These are phyloP conservation scores for Urocynchramus pylzowi DNA, from an alignment of 2,113 vertebrate genomes.

Conservation along the genomic window DNA sequence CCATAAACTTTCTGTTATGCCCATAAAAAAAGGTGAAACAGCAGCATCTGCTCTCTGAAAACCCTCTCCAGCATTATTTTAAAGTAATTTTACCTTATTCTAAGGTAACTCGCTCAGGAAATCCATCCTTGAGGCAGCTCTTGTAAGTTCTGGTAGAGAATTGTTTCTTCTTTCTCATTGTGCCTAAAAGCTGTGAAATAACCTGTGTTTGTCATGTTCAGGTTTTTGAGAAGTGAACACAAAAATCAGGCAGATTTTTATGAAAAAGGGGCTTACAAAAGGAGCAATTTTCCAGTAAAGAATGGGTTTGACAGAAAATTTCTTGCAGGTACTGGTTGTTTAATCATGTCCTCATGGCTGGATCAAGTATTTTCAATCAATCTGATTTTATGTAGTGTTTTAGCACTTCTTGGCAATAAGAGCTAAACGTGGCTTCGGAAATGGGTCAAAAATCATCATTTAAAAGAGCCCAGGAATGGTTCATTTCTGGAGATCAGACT, in stretches of 20 bases:
- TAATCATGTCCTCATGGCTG: not conserved
- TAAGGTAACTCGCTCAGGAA: not conserved
- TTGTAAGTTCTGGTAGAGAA: not conserved
- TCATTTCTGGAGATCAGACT: not conserved
- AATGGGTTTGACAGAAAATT: not conserved
- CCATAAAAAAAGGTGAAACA: not conserved
- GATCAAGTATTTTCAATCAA: not conserved
- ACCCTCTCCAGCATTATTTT: not conserved
- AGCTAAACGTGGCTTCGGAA: not conserved
- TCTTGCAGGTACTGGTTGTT: not conserved
- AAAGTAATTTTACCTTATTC: not conserved
- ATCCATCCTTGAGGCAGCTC: not conserved
- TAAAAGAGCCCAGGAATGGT: not conserved
- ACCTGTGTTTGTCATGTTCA: rapidly evolving
- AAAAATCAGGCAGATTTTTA: not conserved
- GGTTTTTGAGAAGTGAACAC: not conserved
- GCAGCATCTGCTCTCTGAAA: not conserved
- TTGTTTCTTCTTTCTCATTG: not conserved
- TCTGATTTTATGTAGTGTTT: not conserved
- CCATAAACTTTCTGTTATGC: not conserved
- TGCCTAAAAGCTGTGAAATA: not conserved
- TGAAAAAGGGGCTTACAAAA: not conserved
- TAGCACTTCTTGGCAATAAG: not conserved
- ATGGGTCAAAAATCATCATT: not conserved
- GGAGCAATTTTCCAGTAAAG: not conserved